These are phyloP conservation scores for Amphibalanus amphitrite DNA, from an alignment of 1,140 invertebrate species.

Conservation along the genomic window DNA sequence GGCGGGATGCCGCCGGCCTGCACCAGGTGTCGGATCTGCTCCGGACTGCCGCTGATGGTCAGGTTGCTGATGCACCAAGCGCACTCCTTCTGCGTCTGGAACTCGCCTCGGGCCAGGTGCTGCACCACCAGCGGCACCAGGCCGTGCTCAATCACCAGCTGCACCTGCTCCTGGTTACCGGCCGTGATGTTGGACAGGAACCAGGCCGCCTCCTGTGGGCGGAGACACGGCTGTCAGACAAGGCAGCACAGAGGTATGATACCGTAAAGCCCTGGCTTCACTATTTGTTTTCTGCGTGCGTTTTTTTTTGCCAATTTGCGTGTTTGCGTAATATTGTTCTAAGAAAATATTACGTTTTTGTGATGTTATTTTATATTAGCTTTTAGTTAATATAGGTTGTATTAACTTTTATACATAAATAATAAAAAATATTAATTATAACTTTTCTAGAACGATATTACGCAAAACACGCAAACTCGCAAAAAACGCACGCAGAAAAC, in stretches of 20 bases:
- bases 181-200: conserved; percentile 98
- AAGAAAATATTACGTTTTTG: too few relatives aligned
- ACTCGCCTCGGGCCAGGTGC: conserved; percentile 81
- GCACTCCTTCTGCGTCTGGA: conserved; percentile 97
- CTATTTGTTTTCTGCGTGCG: background rate
- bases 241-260: background rate
- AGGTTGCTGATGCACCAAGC: conserved; percentile 98
- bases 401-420: too few relatives aligned
- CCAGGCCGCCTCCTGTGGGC: conserved; percentile 87
- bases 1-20: conserved; percentile 72
- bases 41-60: conserved; percentile 82
- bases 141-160: conserved; percentile 87
- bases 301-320: too few relatives aligned
- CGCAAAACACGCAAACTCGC: too few relatives aligned
- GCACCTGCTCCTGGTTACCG: conserved; percentile 91
- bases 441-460: too few relatives aligned
- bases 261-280: background rate
- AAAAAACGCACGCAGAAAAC: too few relatives aligned
- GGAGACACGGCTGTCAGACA: background rate
- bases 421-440: too few relatives aligned
- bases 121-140: conserved; percentile 87
- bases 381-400: too few relatives aligned
- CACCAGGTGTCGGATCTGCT: conserved; percentile 43
- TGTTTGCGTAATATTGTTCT: too few relatives aligned
- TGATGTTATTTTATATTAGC: too few relatives aligned